phyloP scores from a whole-genome alignment of 2,888 invertebrate species.

The Hypselothyrea guttata region DNA sequence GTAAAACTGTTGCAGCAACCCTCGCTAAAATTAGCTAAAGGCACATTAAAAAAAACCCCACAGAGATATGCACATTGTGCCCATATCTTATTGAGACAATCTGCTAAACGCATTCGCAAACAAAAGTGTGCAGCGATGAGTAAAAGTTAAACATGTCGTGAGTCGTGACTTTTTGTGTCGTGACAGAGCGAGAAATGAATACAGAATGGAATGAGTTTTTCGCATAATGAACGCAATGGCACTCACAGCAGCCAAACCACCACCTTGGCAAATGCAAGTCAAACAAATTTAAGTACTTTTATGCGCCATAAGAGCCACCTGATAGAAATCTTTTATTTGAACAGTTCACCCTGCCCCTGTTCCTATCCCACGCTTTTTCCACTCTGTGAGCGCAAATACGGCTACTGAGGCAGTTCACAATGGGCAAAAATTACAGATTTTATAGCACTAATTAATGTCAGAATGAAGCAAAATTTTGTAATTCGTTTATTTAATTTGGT shows the following conservation, averaged over 20 bases:
- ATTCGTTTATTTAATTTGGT: too few species aligned
- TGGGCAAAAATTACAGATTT: too few species aligned
- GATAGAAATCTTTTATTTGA: conserved; percentile 75
- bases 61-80: conserved; percentile 12
- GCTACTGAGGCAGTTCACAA: conserved; percentile 29
- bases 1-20: background rate
- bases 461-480: too few species aligned
- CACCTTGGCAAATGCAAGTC: conserved; percentile 58
- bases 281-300: conserved; percentile 76
- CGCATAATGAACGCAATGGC: background rate
- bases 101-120: conserved; percentile 63
- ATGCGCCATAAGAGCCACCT: conserved; percentile 75
- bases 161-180: conserved; percentile 22
- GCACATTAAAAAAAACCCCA: conserved; percentile 1
- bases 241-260: background rate
- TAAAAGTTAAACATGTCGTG: conserved; percentile 38
- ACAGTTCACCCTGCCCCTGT: conserved; percentile 12
- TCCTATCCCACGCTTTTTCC: conserved; percentile 12
- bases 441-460: too few species aligned
- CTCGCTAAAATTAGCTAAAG: background rate
- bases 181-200: conserved; percentile 30
- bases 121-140: conserved; percentile 48
- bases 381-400: conserved; percentile 25
- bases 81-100: conserved; percentile 45
- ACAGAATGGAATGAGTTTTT: background rate